Evolutionary conservation across 1,140 invertebrate genomes (phyloP), one percentile per base, ranked within the genome.

Genomic region (Cotesia typhae): DNA sequence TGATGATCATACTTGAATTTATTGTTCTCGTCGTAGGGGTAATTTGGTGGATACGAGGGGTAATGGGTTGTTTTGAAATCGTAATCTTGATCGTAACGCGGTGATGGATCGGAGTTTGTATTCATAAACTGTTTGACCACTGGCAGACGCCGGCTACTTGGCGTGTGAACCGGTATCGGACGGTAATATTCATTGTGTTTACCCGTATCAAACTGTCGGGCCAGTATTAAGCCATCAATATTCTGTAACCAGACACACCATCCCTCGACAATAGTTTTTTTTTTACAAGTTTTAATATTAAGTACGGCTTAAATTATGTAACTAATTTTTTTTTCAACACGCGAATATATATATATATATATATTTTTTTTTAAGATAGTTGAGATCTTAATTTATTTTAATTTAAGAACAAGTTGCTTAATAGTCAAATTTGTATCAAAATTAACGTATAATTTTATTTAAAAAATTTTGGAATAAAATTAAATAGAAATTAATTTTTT

Each of bases 221-320:
- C 83, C 85, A 87, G 85, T 85, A 87, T 85, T 84, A 87, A 83
- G 72, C 86, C 85, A 83, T 87, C 86, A 84, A 87, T 87, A 81
- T 87, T 87, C 86, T 87, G 86, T 76, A 87, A 87, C 86, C 85
- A 87, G 85, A 87, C 84, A 87, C 82, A 83, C 85, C 81, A 82
- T 80, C 83, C 81, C 83, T 85, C 83, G 84, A 80, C 84, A 86
- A 86, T 86, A 80, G 83, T 82, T 84, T 80, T 83, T 81, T 78
- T 79, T 75, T 78, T 77, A 7, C 17, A 55, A 3, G 10, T 61
- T 73, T 52, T 20, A 36, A 52, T 52, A 38, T 47, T 47, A 47
- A 47, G 41, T 47, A 47, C 41, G 41, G 41, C 10, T 47, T 47
- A 9, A 2, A 2, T 47, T 47, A 47, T 47, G 6, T 47, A 47